Evolutionary conservation across 2,113 vertebrate genomes (phyloP).

Genomic region (Pitta sordida): DNA sequence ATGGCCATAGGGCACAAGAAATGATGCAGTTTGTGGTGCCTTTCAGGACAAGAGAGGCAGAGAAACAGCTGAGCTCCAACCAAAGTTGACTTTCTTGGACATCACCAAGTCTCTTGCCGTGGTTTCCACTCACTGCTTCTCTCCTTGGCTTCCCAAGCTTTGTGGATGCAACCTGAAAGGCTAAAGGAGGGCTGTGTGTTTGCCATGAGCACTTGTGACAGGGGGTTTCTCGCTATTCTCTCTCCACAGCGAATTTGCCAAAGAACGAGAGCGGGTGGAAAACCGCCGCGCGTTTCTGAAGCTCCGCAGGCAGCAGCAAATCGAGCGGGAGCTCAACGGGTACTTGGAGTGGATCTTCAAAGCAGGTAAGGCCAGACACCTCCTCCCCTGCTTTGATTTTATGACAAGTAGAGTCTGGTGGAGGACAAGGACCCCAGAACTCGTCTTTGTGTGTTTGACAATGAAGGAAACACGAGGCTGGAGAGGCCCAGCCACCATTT

Average conservation of each 20-base stretch:
- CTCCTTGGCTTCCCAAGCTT: not conserved
- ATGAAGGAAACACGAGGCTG: not conserved
- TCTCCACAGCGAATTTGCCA: slow-evolving; percentile 87
- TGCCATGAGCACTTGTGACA: not conserved
- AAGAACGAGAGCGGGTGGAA: slow-evolving; percentile 93
- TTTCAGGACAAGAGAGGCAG: not conserved
- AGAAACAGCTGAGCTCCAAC: not conserved
- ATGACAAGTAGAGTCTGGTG: not conserved
- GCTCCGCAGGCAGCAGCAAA: slow-evolving; percentile 94
- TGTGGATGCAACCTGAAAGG: too few relatives aligned
- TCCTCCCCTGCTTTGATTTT: accelerated
- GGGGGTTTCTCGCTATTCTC: not conserved
- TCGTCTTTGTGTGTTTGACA: not conserved
- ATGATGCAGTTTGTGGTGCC: not conserved
- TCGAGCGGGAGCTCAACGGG: slow-evolving; percentile 91
- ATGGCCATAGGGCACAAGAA: not conserved
- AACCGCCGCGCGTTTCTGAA: slow-evolving; percentile 95
- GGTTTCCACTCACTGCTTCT: not conserved
- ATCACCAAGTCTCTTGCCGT: accelerated
- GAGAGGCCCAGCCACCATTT: not conserved
- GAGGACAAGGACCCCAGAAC: not conserved
- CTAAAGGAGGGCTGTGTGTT: not conserved
- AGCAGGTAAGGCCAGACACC: slow-evolving; percentile 78
- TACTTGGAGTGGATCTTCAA: slow-evolving; percentile 98
- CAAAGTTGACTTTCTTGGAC: not conserved